Conservation (phyloP, 2,797 vertebrate species). For the Gorsachius magnificus region DNA sequence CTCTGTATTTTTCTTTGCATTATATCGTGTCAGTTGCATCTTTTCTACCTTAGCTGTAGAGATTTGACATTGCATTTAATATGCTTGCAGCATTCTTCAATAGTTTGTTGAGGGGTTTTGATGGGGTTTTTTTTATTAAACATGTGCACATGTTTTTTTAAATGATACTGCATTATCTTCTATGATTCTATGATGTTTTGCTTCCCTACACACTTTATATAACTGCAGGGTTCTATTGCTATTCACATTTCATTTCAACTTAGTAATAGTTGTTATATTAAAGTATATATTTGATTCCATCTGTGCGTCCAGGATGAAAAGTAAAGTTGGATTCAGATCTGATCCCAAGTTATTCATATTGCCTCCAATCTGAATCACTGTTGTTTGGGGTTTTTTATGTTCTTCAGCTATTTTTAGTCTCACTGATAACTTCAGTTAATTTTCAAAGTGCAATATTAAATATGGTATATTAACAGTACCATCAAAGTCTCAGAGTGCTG, state of each 20-base stretch:
- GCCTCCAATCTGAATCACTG: background rate
- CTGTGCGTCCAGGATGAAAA: background rate
- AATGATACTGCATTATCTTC: background rate
- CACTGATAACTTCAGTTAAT: background rate
- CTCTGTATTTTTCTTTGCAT: background rate
- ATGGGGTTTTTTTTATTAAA: background rate
- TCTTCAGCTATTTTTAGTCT: background rate
- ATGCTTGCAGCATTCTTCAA: background rate
- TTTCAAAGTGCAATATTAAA: background rate
- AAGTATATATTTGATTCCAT: background rate
- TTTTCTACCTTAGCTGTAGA: background rate
- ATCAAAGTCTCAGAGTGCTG: background rate
- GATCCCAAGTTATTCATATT: background rate
- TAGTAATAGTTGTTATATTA: background rate
- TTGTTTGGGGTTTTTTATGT: background rate
- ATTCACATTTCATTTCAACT: background rate
- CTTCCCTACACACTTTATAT: background rate
- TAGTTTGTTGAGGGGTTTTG: fast-evolving
- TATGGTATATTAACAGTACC: background rate
- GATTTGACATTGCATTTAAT: background rate
- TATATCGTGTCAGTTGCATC: background rate
- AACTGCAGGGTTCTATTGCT: background rate
- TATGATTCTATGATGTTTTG: background rate
- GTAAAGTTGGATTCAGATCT: background rate
- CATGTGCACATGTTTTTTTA: background rate